These are phyloP conservation scores for Rhynchotus rufescens DNA, from an alignment of 2,797 vertebrate species.

Conservation along the genomic window DNA sequence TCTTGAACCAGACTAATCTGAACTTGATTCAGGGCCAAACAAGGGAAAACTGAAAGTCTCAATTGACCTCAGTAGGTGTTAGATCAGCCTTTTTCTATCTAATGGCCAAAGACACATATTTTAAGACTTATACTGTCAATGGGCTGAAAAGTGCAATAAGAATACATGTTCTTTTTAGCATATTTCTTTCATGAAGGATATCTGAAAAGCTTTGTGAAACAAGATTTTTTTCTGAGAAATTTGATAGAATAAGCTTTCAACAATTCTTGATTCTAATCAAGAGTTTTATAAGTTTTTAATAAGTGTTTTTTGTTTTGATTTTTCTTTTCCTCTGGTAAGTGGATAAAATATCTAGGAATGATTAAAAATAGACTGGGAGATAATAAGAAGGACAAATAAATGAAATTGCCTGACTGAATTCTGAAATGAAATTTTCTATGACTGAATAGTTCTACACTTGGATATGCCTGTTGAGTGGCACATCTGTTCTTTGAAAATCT, in stretches of 20 bases:
- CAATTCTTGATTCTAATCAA: not conserved
- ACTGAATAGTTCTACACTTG: not conserved
- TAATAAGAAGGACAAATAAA: not conserved
- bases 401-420: not conserved
- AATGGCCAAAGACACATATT: constrained; percentile 26
- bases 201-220: not conserved
- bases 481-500: not conserved
- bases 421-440: not conserved
- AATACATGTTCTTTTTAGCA: not conserved
- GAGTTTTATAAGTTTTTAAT: no score
- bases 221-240: not conserved
- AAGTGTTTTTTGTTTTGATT: accelerated
- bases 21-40: constrained; percentile 26
- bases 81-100: constrained; percentile 18
- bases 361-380: not conserved
- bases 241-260: not conserved
- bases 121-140: not conserved
- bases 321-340: not conserved
- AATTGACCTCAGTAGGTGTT: not conserved
- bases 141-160: constrained; percentile 2
- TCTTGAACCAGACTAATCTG: constrained; percentile 31
- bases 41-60: constrained; percentile 21
- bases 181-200: not conserved
- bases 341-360: accelerated
- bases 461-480: not conserved